Percentiles rank a stretch among this genome's conserved stretches.
These are phyloP conservation scores for Melanotaenia nigrans DNA, from an alignment of 2,797 vertebrate genomes.

Conservation along the genomic window DNA sequence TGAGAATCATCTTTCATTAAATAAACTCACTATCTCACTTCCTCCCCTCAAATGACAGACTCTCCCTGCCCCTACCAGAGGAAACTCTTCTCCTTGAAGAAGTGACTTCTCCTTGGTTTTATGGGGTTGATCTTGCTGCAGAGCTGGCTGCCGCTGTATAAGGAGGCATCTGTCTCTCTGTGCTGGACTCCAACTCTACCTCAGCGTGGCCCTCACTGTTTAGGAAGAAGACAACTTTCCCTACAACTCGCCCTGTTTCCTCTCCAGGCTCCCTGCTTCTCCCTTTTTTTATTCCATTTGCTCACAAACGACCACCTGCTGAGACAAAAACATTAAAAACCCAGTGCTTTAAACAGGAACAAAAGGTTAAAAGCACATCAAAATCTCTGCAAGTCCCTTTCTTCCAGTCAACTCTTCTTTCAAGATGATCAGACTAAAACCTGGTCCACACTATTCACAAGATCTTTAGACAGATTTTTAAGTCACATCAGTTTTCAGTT, in stretches of 20 bases:
- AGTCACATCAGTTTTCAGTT: too few relatives aligned
- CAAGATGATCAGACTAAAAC: too few relatives aligned
- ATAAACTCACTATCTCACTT: slow-evolving; percentile 67
- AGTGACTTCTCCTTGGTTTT: slow-evolving; percentile 26
- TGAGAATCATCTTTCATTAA: slow-evolving; percentile 2
- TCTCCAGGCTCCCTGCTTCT: slow-evolving; percentile 21
- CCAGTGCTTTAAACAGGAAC: neutral
- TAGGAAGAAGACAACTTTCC: slow-evolving; percentile 58
- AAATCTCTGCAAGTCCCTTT: neutral
- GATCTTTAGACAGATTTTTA: too few relatives aligned
- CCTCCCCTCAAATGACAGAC: slow-evolving; percentile 63
- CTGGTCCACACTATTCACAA: too few relatives aligned
- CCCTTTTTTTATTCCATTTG: slow-evolving; percentile 4
- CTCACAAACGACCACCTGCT: slow-evolving; percentile 35
- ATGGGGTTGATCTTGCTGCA: neutral
- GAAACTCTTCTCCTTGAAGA: slow-evolving; percentile 28
- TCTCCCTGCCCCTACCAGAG: slow-evolving; percentile 72
- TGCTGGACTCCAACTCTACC: slow-evolving; percentile 84
- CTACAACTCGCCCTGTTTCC: slow-evolving; percentile 41
- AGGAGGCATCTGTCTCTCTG: slow-evolving; percentile 51
- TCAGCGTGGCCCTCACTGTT: slow-evolving; percentile 84
- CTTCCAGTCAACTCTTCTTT: too few relatives aligned
- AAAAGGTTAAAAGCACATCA: neutral
- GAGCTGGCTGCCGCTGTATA: neutral
- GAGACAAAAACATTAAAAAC: slow-evolving; percentile 5